Evolutionary conservation across 2,797 vertebrate genomes (phyloP), one percentile per base, ranked within the genome.

Genomic region (Mycteria americana): DNA sequence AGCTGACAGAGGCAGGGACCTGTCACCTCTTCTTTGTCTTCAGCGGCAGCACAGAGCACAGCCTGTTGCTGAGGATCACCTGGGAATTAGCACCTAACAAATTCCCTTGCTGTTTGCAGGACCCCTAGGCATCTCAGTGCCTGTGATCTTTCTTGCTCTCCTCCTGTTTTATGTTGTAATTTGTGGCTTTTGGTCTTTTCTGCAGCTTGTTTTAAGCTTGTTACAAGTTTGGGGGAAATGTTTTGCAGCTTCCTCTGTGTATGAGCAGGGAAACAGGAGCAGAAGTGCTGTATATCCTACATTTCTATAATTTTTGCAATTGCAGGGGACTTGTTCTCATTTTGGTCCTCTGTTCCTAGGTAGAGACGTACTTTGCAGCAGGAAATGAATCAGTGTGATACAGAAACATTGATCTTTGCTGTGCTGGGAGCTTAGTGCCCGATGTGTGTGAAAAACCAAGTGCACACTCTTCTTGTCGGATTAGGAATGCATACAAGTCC

Each of bases 131-230:
- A 23, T 80, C 78, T 50, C 68, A 21, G 12, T 46, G 82, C 41
- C 68, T 83, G n/a, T 69, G 43, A 73, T 78, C 65, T 81, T 91
- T 89, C 82, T 82, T 77, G 56, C 33, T 93, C 89, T 94, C 87
- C 89, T 94, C 30, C 78, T 91, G 62, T 25, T 94, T 94, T 69
- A 75, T 65, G 65, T 75, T 69, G 79, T 54, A 77, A 75, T 90
- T 95, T 93, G 91, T 90, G 89, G 82, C 75, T 95, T 93, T 95
- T 50, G 35, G 69, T 88, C 79, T 81, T 92, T 85, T 90, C 69
- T 92, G 69, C 85, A 95, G 73, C 91, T 78, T 88, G 76, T 94
- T 94, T 95, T 65, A 88, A 92, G 82, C 53, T 78, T 69, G 46
- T 95, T 89, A 68, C 50, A 65, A 65, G 46, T 94, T 95, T 78